Evolutionary conservation across 2,888 invertebrate genomes (phyloP).

Genomic region (Maniola hyperantus): DNA sequence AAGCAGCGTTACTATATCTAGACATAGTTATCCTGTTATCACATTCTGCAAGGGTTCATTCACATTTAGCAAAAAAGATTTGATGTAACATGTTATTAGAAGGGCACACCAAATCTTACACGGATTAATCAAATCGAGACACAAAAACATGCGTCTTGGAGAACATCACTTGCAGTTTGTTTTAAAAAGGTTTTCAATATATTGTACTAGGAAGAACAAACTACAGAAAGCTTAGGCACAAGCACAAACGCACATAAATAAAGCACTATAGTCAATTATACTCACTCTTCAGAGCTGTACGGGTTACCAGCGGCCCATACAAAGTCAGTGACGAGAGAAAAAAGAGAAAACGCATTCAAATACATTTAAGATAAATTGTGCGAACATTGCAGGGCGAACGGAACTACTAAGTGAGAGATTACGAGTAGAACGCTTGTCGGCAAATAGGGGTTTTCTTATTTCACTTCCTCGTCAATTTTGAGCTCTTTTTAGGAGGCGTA

Average conservation of each 20-base stretch:
- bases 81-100: conserved; percentile 40
- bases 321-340: conserved; percentile 86
- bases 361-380: conserved; percentile 83
- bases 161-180: conserved; percentile 76
- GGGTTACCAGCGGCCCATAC: conserved; percentile 87
- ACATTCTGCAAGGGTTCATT: conserved; percentile 79
- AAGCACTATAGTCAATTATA: conserved; percentile 85
- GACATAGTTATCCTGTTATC: conserved; percentile 49
- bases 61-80: conserved; percentile 50
- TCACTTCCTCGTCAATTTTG: conserved; percentile 76
- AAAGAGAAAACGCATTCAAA: conserved; percentile 84
- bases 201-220: conserved; percentile 71
- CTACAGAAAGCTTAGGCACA: conserved; percentile 79
- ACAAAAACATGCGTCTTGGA: conserved; percentile 63
- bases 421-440: conserved; percentile 81
- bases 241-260: conserved; percentile 79
- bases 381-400: conserved; percentile 83
- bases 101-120: conserved; percentile 66
- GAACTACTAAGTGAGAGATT: conserved; percentile 83
- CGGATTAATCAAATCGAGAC: conserved; percentile 41
- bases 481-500: conserved; percentile 75
- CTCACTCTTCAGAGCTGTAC: conserved; percentile 87
- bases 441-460: conserved; percentile 71
- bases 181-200: conserved; percentile 52
- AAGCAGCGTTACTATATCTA: conserved; percentile 74